Evolutionary conservation across 1,140 invertebrate genomes (phyloP).

Genomic region (Drosophila persimilis): DNA sequence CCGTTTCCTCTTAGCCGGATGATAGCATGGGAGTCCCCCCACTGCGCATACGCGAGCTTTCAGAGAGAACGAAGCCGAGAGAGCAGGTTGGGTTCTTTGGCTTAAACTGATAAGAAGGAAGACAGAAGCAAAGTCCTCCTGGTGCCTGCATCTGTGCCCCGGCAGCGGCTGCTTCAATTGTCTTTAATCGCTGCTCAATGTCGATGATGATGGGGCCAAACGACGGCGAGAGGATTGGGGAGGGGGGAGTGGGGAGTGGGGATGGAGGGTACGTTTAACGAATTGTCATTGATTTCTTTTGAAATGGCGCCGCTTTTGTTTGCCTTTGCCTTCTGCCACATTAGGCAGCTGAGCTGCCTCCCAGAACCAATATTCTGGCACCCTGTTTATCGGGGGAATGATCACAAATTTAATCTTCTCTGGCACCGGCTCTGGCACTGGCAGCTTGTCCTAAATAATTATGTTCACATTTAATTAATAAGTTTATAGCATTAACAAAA

Average conservation of each 20-base stretch:
- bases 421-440: neutral
- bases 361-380: neutral
- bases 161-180: conserved; percentile 41
- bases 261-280: conserved; percentile 53
- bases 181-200: conserved; percentile 61
- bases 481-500: conserved; percentile 54
- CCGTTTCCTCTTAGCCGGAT: conserved; percentile 4
- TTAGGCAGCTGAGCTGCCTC: conserved; percentile 52
- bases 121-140: conserved; percentile 7
- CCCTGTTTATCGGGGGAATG: conserved; percentile 24
- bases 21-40: conserved; percentile 31
- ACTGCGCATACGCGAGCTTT: conserved; percentile 67
- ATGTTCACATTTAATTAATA: conserved; percentile 73
- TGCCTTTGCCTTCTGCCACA: conserved; percentile 56
- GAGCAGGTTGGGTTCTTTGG: conserved; percentile 10
- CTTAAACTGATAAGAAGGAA: conserved; percentile 64
- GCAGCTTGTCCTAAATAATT: conserved; percentile 62
- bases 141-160: conserved; percentile 38
- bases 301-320: conserved; percentile 58
- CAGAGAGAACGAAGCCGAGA: conserved; percentile 12
- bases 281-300: conserved; percentile 80
- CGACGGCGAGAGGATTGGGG: neutral
- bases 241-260: neutral
- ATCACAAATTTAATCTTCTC: conserved; percentile 69
- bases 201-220: conserved; percentile 36